phyloP scores from a whole-genome alignment of 2,797 vertebrate genomes.

The Caiman crocodilus region DNA sequence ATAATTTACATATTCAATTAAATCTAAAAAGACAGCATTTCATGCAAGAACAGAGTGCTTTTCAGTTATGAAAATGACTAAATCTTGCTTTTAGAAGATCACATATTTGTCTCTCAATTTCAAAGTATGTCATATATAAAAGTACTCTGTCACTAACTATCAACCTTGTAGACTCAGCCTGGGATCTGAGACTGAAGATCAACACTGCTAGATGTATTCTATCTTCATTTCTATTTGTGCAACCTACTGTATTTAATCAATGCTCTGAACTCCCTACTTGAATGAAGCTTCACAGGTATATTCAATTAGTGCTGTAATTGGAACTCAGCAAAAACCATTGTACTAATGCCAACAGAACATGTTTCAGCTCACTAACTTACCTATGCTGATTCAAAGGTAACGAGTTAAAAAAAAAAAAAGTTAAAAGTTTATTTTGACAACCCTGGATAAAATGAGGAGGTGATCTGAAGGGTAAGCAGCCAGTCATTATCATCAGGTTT shows the following conservation, averaged over 20 bases:
- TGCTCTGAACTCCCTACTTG: neutral
- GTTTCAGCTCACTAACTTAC: conserved; percentile 10
- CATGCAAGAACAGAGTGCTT: neutral
- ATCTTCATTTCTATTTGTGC: neutral
- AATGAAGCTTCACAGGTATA: neutral
- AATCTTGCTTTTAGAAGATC: neutral
- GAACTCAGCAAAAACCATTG: neutral
- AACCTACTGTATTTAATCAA: neutral
- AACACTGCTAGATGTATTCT: neutral
- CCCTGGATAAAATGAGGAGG: conserved; percentile 30
- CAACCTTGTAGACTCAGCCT: neutral
- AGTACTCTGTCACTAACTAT: neutral
- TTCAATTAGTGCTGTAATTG: neutral
- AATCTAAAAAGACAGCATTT: neutral
- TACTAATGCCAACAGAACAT: neutral
- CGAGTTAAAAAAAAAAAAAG: neutral
- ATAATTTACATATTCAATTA: neutral
- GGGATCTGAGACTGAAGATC: fast-evolving
- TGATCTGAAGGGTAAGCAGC: neutral
- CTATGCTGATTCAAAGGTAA: neutral
- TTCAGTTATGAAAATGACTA: fast-evolving
- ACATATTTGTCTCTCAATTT: neutral
- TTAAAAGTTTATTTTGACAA: conserved; percentile 36
- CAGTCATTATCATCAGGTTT: conserved; percentile 27
- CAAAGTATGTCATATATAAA: neutral